These are phyloP conservation scores for Anagrus nilaparvatae DNA, from an alignment of 1,140 invertebrate species.

Conservation along the genomic window DNA sequence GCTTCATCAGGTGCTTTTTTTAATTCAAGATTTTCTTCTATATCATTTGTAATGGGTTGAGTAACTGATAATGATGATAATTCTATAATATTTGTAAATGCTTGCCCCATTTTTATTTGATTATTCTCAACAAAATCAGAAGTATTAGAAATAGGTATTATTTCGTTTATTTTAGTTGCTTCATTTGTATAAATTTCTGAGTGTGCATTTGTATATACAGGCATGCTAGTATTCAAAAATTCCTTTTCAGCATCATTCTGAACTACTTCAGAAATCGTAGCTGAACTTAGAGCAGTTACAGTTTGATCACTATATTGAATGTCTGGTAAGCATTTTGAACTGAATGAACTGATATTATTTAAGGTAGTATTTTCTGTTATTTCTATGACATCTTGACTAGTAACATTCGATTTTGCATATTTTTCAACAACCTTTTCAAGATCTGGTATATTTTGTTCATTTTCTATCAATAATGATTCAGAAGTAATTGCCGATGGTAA, in stretches of 20 bases:
- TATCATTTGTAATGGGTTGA: slow-evolving; percentile 22
- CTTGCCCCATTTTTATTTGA: too few species aligned
- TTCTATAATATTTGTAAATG: too few species aligned
- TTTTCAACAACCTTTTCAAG: slow-evolving; percentile 19
- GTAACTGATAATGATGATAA: slow-evolving; percentile 20
- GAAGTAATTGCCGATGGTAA: slow-evolving; percentile 23
- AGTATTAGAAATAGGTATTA: slow-evolving; percentile 16
- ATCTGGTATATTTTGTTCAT: slow-evolving; percentile 18
- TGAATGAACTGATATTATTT: slow-evolving; percentile 24
- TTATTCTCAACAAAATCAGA: slow-evolving; percentile 14
- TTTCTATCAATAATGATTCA: slow-evolving; percentile 25
- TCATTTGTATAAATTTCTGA: slow-evolving; percentile 25
- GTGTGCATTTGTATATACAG: slow-evolving; percentile 19
- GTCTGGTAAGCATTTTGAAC: slow-evolving; percentile 17
- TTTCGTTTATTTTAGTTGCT: slow-evolving; percentile 27
- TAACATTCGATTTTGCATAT: slow-evolving; percentile 24
- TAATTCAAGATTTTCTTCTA: slow-evolving; percentile 15
- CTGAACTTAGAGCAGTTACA: slow-evolving; percentile 22
- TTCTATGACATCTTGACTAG: slow-evolving; percentile 29
- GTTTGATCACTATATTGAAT: slow-evolving; percentile 20
- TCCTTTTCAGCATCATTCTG: slow-evolving; percentile 21
- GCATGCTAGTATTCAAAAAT: slow-evolving; percentile 16
- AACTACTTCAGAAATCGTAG: slow-evolving; percentile 24
- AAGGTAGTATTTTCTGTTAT: slow-evolving; percentile 26
- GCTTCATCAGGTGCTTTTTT: slow-evolving; percentile 17